A percentile compares a stretch with the other conserved stretches of the same genome.
phyloP scores from a whole-genome alignment of 2,888 invertebrate species.

The Masnerella sp. region DNA sequence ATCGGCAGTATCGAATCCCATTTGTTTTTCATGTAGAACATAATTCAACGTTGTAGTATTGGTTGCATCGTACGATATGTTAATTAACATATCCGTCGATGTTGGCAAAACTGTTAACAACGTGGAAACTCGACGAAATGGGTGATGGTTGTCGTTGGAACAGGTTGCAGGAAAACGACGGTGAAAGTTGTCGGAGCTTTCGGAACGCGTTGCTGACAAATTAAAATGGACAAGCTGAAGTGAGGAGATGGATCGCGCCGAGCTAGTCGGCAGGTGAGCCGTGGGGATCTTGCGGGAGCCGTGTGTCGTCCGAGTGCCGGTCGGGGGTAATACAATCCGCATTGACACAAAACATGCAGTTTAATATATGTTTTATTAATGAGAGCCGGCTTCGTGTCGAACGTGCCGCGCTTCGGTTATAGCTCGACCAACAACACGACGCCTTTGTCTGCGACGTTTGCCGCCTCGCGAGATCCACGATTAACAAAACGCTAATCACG shows the following conservation, averaged over 20 bases:
- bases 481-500: too few species aligned
- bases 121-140: not conserved
- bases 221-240: conserved; percentile 57
- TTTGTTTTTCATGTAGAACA: too few species aligned
- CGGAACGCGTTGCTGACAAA: conserved; percentile 57
- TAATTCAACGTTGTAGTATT: too few species aligned
- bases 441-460: conserved; percentile 40
- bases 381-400: conserved; percentile 55
- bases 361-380: conserved; percentile 63
- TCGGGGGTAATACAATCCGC: conserved; percentile 59
- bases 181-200: conserved; percentile 56
- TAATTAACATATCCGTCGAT: too few species aligned
- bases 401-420: conserved; percentile 61
- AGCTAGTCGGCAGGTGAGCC: conserved; percentile 49
- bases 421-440: conserved; percentile 28
- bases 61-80: too few species aligned
- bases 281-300: conserved; percentile 41
- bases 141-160: conserved; percentile 8
- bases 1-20: too few species aligned
- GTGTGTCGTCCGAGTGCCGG: conserved; percentile 51
- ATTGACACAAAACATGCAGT: conserved; percentile 61
- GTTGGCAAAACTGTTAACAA: not conserved
- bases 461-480: too few species aligned
- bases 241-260: conserved; percentile 39
- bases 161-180: conserved; percentile 40